Percentiles rank a stretch among this genome's conserved stretches.
Evolutionary conservation across 2,113 vertebrate species (phyloP).

Genomic region (Panthera tigris): DNA sequence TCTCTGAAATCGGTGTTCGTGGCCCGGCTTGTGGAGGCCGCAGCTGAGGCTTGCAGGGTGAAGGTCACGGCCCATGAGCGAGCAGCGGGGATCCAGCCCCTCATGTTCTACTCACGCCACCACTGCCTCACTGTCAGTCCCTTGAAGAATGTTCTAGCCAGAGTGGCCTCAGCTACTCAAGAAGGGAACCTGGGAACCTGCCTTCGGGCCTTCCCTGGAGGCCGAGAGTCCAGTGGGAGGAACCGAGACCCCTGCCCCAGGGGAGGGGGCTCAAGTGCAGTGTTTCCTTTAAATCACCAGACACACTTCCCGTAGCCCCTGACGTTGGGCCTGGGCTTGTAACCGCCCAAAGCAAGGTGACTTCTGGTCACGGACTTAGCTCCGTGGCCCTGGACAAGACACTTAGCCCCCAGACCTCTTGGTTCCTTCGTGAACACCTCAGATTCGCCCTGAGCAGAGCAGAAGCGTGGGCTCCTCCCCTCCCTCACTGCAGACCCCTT

Average conservation of each 20-base stretch:
- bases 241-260: background rate
- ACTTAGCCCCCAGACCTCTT: background rate
- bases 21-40: background rate
- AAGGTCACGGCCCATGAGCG: background rate
- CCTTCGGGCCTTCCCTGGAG: background rate
- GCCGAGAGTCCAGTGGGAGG: background rate
- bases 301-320: background rate
- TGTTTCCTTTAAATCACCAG: background rate
- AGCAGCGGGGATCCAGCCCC: background rate
- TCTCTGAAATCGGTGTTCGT: background rate
- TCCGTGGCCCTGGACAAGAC: background rate
- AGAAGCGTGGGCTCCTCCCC: background rate
- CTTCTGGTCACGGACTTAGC: rapidly evolving
- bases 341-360: too few relatives aligned
- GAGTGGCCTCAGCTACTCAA: background rate
- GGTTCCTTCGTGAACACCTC: background rate
- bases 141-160: background rate
- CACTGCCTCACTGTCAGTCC: background rate
- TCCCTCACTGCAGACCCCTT: background rate
- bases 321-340: background rate
- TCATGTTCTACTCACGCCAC: rapidly evolving
- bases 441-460: background rate
- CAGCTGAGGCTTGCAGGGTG: background rate
- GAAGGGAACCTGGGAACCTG: background rate
- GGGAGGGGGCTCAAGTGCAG: too few relatives aligned